Evolutionary conservation across 2,888 invertebrate species (phyloP).

Genomic region (Chloroclysta siterata): DNA sequence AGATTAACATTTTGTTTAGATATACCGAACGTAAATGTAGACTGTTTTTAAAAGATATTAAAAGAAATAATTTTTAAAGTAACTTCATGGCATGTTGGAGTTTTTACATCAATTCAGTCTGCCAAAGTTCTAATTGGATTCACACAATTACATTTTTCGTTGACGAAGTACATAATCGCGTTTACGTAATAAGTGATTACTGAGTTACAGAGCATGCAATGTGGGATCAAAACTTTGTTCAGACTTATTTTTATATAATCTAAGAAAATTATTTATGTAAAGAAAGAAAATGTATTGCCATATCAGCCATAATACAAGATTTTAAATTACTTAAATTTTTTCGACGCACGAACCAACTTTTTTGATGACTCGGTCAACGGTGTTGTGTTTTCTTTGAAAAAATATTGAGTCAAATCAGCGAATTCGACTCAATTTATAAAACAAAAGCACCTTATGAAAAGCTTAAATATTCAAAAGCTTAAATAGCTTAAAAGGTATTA

Average conservation of each 20-base stretch:
- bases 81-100: slow-evolving; percentile 27
- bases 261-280: slow-evolving; percentile 6
- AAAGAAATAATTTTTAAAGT: not conserved
- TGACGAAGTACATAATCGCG: slow-evolving; percentile 25
- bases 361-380: no score
- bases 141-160: slow-evolving; percentile 25
- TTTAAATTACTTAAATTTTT: no score
- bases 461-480: no score
- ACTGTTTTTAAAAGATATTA: not conserved
- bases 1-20: no score
- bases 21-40: not conserved
- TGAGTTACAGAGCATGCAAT: slow-evolving; percentile 44
- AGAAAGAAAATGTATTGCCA: slow-evolving; percentile 35
- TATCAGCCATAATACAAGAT: slow-evolving; percentile 32
- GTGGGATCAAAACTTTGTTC: slow-evolving; percentile 25
- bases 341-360: no score
- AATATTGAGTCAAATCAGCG: not conserved
- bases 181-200: slow-evolving; percentile 44
- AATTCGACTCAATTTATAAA: no score
- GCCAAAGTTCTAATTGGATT: slow-evolving; percentile 29
- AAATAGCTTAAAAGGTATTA: no score
- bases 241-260: slow-evolving; percentile 13
- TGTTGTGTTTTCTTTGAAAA: no score
- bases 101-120: slow-evolving; percentile 12
- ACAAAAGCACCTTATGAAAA: no score